Evolutionary conservation across 1,140 invertebrate genomes (phyloP), one percentile per base, ranked within the genome.

Genomic region (Homalodisca vitripennis): DNA sequence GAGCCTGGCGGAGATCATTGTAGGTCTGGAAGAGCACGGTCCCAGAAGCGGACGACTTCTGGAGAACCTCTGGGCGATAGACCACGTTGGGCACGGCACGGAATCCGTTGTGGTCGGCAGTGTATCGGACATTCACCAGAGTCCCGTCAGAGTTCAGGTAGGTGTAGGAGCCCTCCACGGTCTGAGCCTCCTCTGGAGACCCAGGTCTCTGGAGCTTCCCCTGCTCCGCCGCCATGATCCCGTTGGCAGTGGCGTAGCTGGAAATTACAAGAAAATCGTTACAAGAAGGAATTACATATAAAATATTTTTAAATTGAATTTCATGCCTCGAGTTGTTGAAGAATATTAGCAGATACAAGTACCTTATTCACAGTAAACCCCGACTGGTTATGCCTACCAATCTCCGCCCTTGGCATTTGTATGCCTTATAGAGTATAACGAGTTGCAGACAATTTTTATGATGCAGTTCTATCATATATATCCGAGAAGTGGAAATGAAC

Each of bases 201-300:
- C 86, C 87, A 14, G 89, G 80, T 70, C 84, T 84, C 78, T 89
- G 93, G 64, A 93, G 80, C 80, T 84, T 91, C 67, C 92, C 92
- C 71, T 87, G 84, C 79, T 94, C 92, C 80, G 92, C 85, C 20
- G 90, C 89, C 1, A 88, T 79, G 71, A 93, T 94, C 75, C 92
- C 89, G 80, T 95, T 93, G 12, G 89, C 91, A 69, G 92, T 93
- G 80, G 93, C 91, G 79, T 92, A 92, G 72, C 89, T 91, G 79
- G 69, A 85, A 82, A n/a, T n/a, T n/a, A n/a, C n/a, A n/a, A n/a
- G n/a, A n/a, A n/a, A n/a, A n/a, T n/a, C n/a, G n/a, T n/a, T n/a
- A n/a, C n/a, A n/a, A n/a, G n/a, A 67, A 74, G 75, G 74, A 75
- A 74, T 72, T 74, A 76, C 70, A 71, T 71, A 74, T 41, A 24